Evolutionary conservation across 2,888 invertebrate genomes (phyloP).

Genomic region (Platerodrilus igneus): DNA sequence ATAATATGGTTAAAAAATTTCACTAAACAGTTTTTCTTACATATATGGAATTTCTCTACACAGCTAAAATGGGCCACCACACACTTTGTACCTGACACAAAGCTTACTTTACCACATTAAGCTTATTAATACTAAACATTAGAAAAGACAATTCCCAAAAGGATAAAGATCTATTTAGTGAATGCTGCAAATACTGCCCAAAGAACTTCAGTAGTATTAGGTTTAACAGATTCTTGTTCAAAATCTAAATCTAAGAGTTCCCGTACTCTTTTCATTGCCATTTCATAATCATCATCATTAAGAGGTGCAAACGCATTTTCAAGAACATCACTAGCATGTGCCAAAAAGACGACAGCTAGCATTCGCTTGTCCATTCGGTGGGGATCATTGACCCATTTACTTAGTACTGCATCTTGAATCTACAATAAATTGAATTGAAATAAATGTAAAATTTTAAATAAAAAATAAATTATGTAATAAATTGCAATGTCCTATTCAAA

Average conservation of each 20-base stretch:
- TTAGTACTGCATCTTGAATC: conserved; percentile 96
- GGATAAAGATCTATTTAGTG: conserved; percentile 75
- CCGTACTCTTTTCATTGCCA: conserved; percentile 95
- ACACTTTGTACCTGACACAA: no score
- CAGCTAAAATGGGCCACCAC: no score
- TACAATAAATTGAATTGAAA: no score
- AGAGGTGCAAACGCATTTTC: conserved; percentile 99
- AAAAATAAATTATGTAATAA: no score
- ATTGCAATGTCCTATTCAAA: no score
- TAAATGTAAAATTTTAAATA: no score
- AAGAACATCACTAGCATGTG: conserved; percentile 96
- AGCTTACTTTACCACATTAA: no score
- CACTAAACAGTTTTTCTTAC: no score
- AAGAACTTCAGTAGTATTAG: conserved; percentile 87
- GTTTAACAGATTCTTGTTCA: conserved; percentile 91
- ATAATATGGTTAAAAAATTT: no score
- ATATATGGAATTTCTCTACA: no score
- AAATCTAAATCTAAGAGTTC: conserved; percentile 94
- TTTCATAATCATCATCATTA: conserved; percentile 94
- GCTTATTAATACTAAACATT: no score
- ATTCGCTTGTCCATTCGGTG: conserved; percentile 96
- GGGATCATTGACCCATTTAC: conserved; percentile 95
- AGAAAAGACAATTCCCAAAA: no score
- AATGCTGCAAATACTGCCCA: conserved; percentile 99
- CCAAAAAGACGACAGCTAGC: conserved; percentile 88